Percentiles rank a stretch among this genome's conserved stretches.
Conservation (phyloP, 2,888 invertebrate genomes). For the Nudaria mundana region DNA sequence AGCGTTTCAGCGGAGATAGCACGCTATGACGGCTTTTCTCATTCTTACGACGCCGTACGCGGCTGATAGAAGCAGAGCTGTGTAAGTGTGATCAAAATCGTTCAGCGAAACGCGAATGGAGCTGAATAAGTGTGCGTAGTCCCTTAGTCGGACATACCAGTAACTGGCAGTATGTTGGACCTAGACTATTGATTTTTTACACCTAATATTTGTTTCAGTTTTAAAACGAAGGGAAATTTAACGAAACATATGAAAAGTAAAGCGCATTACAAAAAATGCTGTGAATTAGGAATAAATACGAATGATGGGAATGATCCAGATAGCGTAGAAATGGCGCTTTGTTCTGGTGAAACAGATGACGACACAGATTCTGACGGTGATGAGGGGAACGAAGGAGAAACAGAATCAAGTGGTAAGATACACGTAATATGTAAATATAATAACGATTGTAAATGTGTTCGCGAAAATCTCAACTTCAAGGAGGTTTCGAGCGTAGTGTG, state of each 20-base stretch:
- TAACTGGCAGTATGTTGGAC: background rate
- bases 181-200: background rate
- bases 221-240: constrained; percentile 98
- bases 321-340: constrained; percentile 74
- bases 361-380: constrained; percentile 85
- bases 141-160: too few species aligned
- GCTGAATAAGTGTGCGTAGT: too few species aligned
- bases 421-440: background rate
- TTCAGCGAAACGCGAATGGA: too few species aligned
- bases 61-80: too few species aligned
- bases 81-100: too few species aligned
- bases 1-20: too few species aligned
- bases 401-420: constrained; percentile 84
- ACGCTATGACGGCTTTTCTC: too few species aligned
- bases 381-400: constrained; percentile 82
- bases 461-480: too few species aligned
- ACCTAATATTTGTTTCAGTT: constrained; percentile 81
- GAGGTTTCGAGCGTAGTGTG: too few species aligned
- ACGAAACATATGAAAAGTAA: constrained; percentile 99
- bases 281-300: constrained; percentile 90
- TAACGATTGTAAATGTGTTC: too few species aligned
- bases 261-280: constrained; percentile 96
- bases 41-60: too few species aligned
- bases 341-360: constrained; percentile 83
- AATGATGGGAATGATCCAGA: constrained; percentile 85